Evolutionary conservation across 2,888 invertebrate species (phyloP), one percentile per base, ranked within the genome.

Genomic region (Macaria notata): DNA sequence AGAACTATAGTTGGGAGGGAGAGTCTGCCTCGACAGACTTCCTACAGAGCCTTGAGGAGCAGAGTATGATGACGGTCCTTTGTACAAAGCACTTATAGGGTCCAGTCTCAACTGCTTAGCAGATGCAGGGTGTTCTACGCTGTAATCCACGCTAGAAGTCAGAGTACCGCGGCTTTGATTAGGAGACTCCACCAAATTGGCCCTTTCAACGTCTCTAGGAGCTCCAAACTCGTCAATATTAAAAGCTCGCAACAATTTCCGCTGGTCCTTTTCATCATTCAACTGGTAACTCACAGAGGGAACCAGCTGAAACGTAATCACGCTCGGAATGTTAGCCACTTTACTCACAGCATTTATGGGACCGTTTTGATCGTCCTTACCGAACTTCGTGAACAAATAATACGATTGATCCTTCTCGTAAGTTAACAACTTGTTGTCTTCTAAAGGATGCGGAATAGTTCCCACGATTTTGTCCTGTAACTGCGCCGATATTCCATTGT

Each of bases 321-420:
- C 58, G 59, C 78, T 74, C 43, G 77, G 72, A 51, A 65, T 63
- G 46, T 72, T 71, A 38, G 49, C 70, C 54, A 9, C 73, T 52
- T 62, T 55, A 44, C 61, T 55, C 48, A 56, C 65, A 6, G 54
- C 53, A 33, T 72, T 73, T 19, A 54, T 63, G 51, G 62, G 59
- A n/a, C 55, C 54, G 41, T 72, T 71, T 46, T 74, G 73, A 29
- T 64, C 65, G 38, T 75, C 75, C 45, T 76, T 73, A 41, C 85
- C 78, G 31, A 85, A 64, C 59, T 87, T 84, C 38, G 88, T 81
- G 63, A 78, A 86, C 9, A 91, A 72, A 49, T 83, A 86, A 60
- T 88, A 91, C 2, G 87, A 83, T 65, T 88, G 83, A 64, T 90
- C 84, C 63, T 88, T 89, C 59, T 88, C 81, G 63, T 89, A 89